Base-by-base conservation (phyloP, 1,140 invertebrate genomes). In the Pseudomyrmex flavicornis region DNA sequence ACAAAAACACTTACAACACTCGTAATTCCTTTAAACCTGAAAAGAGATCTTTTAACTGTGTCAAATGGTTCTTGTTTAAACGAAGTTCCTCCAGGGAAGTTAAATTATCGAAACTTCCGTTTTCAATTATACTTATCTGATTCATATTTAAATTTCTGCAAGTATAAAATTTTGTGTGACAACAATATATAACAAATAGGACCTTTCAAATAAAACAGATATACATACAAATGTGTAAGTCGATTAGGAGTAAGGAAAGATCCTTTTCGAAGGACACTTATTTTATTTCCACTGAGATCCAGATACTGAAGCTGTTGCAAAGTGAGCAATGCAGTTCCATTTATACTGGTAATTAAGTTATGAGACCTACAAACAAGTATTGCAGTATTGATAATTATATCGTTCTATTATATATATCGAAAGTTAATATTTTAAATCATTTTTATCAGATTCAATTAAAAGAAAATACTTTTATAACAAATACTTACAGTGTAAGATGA, bases 31-130 rank as follows among this genome's bases (percentile, higher is more conserved):
- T 95, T 66, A 98, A 95, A 88, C 96, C 95, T 76, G 94, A 95
- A 91, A 98, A 98, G 8, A 97, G 94, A 82, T 97, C 96, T 91
- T 97, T 97, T 22, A 98, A 91, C 22, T 94, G 95, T 73, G 92
- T 94, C 61, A 99, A 94, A 83, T 95, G 95, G 95, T 99, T 99
- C 90, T 96, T 97, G 88, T 97, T 98, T 68, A 99, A 92, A 90
- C 97, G 97, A 75, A 99, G 94, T 84, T 97, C 96, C 74, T 96
- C 95, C 20, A 99, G 94, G 22, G 95, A 94, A 10, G 95, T 95
- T n/a, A 99, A 92, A 92, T 97, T 96, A 85, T 96, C 95, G 84
- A 98, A 96, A 69, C 96, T 95, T 59, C 95, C 95, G 83, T 95
- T 95, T 89, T 97, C 95, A 48, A 98, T 95, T 12, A 93, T 92